These are phyloP conservation scores for Guaruba guarouba DNA, from an alignment of 2,113 vertebrate genomes.

Conservation along the genomic window DNA sequence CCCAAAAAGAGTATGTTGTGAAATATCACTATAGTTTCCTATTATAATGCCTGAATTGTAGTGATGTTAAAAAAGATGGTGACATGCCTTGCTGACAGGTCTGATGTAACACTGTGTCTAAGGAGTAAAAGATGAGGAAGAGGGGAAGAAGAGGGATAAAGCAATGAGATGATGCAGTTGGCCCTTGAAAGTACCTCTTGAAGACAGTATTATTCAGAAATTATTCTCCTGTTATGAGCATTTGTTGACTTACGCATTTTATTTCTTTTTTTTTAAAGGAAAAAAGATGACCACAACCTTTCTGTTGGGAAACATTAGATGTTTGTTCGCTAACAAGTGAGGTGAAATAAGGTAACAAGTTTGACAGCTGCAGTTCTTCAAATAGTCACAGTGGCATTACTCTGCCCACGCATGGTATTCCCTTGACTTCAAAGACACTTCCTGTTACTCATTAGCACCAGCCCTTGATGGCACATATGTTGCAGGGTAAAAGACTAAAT, in stretches of 20 bases:
- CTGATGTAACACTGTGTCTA: not conserved
- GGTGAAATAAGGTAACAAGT: not conserved
- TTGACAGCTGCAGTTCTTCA: not conserved
- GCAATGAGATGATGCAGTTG: not conserved
- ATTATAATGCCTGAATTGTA: not conserved
- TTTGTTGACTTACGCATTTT: not conserved
- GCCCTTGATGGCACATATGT: not conserved
- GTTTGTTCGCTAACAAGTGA: not conserved
- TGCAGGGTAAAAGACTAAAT: not conserved
- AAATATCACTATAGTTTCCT: not conserved
- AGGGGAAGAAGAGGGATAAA: not conserved
- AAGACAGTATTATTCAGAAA: not conserved
- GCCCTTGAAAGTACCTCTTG: not conserved
- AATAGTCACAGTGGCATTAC: not conserved
- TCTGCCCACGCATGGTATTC: not conserved
- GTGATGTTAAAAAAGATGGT: not conserved
- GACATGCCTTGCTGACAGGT: rapidly evolving
- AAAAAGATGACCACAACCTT: not conserved
- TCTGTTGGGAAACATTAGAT: not conserved
- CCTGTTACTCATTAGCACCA: not conserved
- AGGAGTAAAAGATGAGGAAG: not conserved
- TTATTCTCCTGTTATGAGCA: not conserved
- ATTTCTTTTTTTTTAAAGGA: not conserved
- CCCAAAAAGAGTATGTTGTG: not conserved
- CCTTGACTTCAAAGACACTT: not conserved